Evolutionary conservation across 2,113 vertebrate genomes (phyloP).

Genomic region (Microcebus jonahi): DNA sequence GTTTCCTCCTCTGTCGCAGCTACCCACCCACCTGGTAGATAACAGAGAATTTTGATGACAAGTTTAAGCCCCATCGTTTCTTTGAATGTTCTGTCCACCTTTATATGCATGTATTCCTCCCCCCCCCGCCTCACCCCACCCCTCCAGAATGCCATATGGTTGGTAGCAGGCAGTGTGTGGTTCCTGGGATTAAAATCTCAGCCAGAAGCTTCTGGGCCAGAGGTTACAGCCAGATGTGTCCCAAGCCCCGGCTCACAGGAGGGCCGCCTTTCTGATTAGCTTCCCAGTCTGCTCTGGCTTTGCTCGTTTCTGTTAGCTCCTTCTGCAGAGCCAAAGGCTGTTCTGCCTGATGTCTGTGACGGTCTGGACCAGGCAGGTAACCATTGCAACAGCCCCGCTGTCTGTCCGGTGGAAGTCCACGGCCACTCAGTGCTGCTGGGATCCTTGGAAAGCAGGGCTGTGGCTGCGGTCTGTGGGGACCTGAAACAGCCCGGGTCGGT

Average conservation of each 20-base stretch:
- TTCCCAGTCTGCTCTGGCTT: background rate
- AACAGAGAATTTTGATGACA: background rate
- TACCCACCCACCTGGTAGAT: background rate
- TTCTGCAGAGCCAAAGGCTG: background rate
- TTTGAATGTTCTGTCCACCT: background rate
- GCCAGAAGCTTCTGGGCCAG: slow-evolving; percentile 54
- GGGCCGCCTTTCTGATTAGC: slow-evolving; percentile 56
- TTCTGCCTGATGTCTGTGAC: background rate
- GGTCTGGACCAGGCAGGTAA: background rate
- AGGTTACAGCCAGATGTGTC: slow-evolving; percentile 57
- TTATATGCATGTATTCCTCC: no score
- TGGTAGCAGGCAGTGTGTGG: background rate
- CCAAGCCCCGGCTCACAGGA: background rate
- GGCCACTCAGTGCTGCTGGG: background rate
- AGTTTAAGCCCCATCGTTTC: slow-evolving; percentile 18
- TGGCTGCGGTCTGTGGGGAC: background rate
- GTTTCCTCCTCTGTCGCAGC: background rate
- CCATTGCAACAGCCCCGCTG: fast-evolving
- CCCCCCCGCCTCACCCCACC: fast-evolving
- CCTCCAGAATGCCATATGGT: background rate
- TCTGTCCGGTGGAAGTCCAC: background rate
- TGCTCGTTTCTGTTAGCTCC: background rate
- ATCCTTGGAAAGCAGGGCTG: background rate
- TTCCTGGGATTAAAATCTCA: slow-evolving; percentile 22
- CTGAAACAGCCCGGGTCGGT: fast-evolving